Conservation (phyloP, 2,888 invertebrate species). For the Acrocyrtus sp. region DNA sequence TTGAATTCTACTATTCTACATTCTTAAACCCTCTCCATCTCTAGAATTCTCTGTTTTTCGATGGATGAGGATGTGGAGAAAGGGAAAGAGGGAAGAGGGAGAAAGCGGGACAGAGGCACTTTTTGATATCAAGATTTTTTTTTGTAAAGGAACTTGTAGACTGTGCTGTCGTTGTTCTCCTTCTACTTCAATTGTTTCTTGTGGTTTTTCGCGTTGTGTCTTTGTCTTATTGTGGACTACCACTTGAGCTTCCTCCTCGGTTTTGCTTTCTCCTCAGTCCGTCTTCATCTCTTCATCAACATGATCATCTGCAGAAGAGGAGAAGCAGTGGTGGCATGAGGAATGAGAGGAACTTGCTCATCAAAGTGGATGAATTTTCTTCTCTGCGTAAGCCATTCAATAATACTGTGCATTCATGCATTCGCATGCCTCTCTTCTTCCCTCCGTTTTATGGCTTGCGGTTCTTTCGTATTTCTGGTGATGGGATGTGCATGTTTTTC, state of each 20-base stretch:
- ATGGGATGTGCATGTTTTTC: too few species aligned
- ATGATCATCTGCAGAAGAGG: constrained; percentile 8
- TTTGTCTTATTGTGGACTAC: neutral
- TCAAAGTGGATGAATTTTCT: constrained; percentile 38
- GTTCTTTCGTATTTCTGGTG: constrained; percentile 39
- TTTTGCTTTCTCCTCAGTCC: constrained; percentile 4
- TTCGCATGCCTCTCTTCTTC: constrained; percentile 29
- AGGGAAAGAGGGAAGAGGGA: too few species aligned
- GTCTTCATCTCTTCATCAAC: constrained; percentile 24
- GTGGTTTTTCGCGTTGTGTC: constrained; percentile 10
- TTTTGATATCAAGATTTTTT: too few species aligned
- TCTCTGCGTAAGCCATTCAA: constrained; percentile 31
- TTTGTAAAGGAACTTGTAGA: constrained; percentile 27
- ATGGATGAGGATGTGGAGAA: too few species aligned
- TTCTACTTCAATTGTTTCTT: constrained; percentile 46
- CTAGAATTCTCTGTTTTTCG: too few species aligned
- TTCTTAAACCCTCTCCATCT: too few species aligned
- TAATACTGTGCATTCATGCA: constrained; percentile 50
- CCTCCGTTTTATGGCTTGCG: constrained; percentile 41
- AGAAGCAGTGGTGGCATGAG: neutral
- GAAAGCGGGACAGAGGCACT: too few species aligned
- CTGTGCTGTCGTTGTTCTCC: constrained; percentile 37
- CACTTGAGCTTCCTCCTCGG: neutral
- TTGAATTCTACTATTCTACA: too few species aligned
- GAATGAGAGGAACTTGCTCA: too few species aligned